These are phyloP conservation scores for Ridgeia piscesae DNA, from an alignment of 1,140 invertebrate species.

Conservation along the genomic window DNA sequence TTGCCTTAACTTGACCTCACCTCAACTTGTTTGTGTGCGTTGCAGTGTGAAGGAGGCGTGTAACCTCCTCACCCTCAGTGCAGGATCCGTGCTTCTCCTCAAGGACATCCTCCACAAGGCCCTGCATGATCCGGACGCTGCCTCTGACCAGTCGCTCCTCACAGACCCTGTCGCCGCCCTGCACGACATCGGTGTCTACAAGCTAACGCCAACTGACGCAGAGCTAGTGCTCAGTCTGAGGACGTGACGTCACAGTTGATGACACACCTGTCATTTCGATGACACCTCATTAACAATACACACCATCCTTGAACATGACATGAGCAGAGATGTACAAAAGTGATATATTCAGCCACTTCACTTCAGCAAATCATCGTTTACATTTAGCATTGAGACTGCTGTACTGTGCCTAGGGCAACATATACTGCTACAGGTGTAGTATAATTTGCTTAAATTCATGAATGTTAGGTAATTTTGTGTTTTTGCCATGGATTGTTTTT, in stretches of 20 bases:
- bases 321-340: background rate
- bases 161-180: constrained; percentile 61
- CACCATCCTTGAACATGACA: background rate
- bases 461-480: background rate
- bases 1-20: too few species aligned
- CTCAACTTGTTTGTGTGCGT: constrained; percentile 34
- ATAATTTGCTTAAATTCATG: background rate
- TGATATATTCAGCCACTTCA: background rate
- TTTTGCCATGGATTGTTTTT: background rate
- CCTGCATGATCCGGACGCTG: constrained; percentile 36
- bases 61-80: constrained; percentile 72
- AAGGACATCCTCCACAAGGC: constrained; percentile 65
- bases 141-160: constrained; percentile 51
- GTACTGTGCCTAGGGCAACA: too few species aligned
- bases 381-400: too few species aligned
- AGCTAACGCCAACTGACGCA: constrained; percentile 65
- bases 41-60: constrained; percentile 78
- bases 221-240: constrained; percentile 39
- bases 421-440: too few species aligned
- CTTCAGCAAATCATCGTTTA: too few species aligned
- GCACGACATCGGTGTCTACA: constrained; percentile 68
- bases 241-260: constrained; percentile 29
- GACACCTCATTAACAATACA: too few species aligned
- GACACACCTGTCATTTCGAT: background rate
- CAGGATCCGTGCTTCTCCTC: constrained; percentile 75